Base-by-base conservation (phyloP, 1,140 invertebrate species). In the Drosophila orena region DNA sequence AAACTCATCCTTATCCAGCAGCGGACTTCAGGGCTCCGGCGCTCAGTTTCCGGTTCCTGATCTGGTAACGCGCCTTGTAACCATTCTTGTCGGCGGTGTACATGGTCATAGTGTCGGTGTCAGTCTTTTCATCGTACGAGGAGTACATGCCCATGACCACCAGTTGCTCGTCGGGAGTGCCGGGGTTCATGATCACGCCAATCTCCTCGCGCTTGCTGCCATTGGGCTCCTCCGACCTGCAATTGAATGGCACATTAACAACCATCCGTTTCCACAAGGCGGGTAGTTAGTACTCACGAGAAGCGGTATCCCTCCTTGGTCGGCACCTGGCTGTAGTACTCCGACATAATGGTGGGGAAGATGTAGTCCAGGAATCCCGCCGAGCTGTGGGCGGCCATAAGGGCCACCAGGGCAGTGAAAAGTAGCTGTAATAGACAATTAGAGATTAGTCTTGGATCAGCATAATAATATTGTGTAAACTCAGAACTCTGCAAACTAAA, bases 41-140 rank as follows among this genome's bases (percentile, higher is more conserved):
- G 60, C 78, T 81, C 60, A 92, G 59, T 58, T 91, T 92, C 40
- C 91, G 86, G 38, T 92, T 92, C 72, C 91, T 92, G 15, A 86
- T 74, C 56, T 61, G 44, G 47, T 91, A 90, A 14, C 81, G 78
- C 0, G 91, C 37, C 56, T 90, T 88, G 62, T 92, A 92, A 49
- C 91, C 91, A 77, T 92, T 73, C 52, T 92, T 92, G 34, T 92
- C 91, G 47, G 91, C 91, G 0, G 91, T 92, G 59, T 92, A 92
- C 81, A 91, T 91, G 20, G 85, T 88, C 4, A 80, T 76, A 37
- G 90, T 81, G 2, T 91, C 88, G 20, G 62, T 92, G 22, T 91
- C 78, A 44, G 90, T 91, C 49, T 92, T 92, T 54, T 90, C 81
- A 72, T 91, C 88, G 3, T 81, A 78, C 0, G 53, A 49, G 14